Conservation (phyloP, 2,113 vertebrate genomes). For the Chaetops frenatus region DNA sequence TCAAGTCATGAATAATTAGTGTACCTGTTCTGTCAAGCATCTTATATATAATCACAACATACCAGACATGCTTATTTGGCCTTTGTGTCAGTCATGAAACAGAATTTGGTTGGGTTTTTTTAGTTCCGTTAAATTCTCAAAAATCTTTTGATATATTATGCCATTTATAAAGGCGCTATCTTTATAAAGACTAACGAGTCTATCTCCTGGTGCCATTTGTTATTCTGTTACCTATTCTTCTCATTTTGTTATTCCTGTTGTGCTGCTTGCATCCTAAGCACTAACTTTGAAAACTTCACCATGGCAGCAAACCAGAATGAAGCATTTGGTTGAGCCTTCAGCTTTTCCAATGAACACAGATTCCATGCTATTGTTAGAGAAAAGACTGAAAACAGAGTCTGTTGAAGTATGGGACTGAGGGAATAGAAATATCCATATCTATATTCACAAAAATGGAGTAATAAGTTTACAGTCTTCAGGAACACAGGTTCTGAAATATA, state of each 20-base stretch:
- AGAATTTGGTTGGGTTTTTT: neutral
- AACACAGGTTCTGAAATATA: neutral
- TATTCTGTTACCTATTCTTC: neutral
- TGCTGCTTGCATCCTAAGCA: neutral
- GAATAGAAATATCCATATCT: neutral
- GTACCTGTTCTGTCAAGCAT: neutral
- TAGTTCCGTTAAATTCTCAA: neutral
- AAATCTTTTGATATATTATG: neutral
- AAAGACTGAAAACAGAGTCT: neutral
- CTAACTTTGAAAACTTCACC: neutral
- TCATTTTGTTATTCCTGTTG: neutral
- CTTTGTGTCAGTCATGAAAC: neutral
- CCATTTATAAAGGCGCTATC: neutral
- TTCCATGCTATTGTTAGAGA: neutral
- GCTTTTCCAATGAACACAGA: neutral
- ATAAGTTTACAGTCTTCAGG: neutral
- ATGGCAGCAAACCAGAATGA: neutral
- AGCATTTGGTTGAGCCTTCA: neutral
- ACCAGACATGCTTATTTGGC: neutral
- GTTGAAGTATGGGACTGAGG: neutral
- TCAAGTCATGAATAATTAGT: neutral
- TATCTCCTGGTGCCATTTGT: neutral
- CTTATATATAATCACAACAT: neutral
- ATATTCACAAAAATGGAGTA: neutral
- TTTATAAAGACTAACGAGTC: too few species aligned